phyloP scores from a whole-genome alignment of 2,797 vertebrate genomes.

The Heteromormyrus szaboi region DNA sequence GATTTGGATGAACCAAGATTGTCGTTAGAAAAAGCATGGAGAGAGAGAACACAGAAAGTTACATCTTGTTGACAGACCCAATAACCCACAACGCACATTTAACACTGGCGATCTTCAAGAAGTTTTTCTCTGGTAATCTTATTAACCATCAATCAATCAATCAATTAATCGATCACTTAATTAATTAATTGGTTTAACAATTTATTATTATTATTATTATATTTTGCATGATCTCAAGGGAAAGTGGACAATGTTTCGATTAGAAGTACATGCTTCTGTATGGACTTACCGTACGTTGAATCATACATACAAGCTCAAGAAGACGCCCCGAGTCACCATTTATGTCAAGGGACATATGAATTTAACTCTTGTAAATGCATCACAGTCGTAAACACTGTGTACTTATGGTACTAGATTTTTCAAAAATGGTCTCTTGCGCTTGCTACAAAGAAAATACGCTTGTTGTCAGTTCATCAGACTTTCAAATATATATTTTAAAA shows the following conservation, averaged over 20 bases:
- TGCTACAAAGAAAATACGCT: neutral
- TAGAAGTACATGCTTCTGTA: neutral
- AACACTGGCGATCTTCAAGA: neutral
- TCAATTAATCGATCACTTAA: neutral
- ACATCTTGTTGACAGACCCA: neutral
- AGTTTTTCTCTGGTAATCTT: neutral
- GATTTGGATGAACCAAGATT: neutral
- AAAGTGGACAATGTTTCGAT: neutral
- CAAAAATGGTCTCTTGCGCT: neutral
- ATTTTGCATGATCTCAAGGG: neutral
- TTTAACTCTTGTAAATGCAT: neutral
- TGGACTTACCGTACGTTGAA: neutral
- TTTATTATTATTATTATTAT: neutral
- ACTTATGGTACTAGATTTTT: neutral
- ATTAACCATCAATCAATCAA: neutral
- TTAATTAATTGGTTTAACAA: neutral
- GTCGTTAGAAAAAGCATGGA: neutral
- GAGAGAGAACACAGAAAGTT: neutral
- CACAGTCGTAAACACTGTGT: neutral
- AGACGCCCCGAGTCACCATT: neutral
- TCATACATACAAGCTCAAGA: neutral
- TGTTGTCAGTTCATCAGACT: neutral
- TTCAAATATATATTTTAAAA: neutral
- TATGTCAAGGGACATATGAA: conserved; percentile 2
- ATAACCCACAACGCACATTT: neutral